Conservation (phyloP, 35 echinoderm and acorn worm species). For the Apostichopus japonicus region DNA sequence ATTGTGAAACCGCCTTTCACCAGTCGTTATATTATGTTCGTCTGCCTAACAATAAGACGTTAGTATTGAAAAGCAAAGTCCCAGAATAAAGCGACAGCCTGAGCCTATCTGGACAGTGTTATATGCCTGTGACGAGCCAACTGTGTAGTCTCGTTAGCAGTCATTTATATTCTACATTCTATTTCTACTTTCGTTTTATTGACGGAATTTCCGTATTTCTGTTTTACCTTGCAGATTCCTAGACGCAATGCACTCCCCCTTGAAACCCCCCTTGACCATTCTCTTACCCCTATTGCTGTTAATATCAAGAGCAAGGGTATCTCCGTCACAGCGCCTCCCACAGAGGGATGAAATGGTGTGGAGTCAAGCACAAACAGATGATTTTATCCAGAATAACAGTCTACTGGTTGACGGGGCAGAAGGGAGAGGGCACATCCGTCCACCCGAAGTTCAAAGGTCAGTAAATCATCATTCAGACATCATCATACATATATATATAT, state of each 20-base stretch:
- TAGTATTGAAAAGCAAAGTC: too few species aligned
- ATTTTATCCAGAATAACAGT: constrained; percentile 47
- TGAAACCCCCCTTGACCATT: constrained; percentile 43
- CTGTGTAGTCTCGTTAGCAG: too few species aligned
- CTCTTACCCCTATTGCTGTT: constrained; percentile 25
- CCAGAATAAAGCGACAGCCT: too few species aligned
- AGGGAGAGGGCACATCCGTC: constrained; percentile 11
- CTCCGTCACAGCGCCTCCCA: constrained; percentile 33
- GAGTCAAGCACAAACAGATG: constrained; percentile 43
- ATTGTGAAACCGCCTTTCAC: too few species aligned
- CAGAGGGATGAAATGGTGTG: constrained; percentile 5
- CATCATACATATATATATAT: too few species aligned
- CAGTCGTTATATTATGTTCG: too few species aligned
- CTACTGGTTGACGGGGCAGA: constrained; percentile 47
- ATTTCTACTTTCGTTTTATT: too few species aligned
- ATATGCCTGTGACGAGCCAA: too few species aligned
- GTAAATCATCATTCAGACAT: neutral
- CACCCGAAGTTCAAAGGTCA: constrained; percentile 39
- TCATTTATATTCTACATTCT: too few species aligned
- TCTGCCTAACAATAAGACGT: too few species aligned
- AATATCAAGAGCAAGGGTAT: constrained; percentile 23
- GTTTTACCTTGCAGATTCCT: constrained; percentile 25
- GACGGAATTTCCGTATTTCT: too few species aligned
- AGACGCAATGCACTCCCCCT: constrained; percentile 42
- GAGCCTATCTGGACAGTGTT: too few species aligned